Evolutionary conservation across 1,140 invertebrate species (phyloP), one percentile per base, ranked within the genome.

Genomic region (Drosophila watanabei): DNA sequence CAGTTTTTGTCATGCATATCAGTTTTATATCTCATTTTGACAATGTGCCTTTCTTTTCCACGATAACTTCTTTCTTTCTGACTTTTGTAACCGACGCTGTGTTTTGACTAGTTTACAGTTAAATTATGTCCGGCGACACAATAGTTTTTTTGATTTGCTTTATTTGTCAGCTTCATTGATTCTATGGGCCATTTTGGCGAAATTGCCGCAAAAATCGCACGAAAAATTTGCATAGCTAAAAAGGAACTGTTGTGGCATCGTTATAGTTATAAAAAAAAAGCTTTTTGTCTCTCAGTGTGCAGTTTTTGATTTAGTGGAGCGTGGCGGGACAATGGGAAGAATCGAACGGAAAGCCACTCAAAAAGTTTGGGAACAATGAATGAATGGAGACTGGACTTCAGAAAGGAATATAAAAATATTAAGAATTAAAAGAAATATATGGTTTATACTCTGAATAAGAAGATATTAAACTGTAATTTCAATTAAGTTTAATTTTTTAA

Each of bases 1-100:
- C 56, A 59, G 24, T 52, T 65, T 66, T 82, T 82, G 75, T 86
- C 58, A 82, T 86, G 79, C 73, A 79, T 71, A 85, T 49, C 16
- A 24, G 20, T 57, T 51, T 54, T 30, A n/a, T 33, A 51, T 57
- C 28, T 37, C 6, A 11, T 33, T 43, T 43, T 43, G n/a, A 39
- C 35, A 65, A 57, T 16, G 18, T 11, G 9, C 46, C 70, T 73
- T 73, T 73, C 70, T 72, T 70, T 65, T 65, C 8, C 14, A 10
- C 39, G 2, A 28, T 33, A 9, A 7, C 37, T 28, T 65, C 63
- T 63, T 63, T 65, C 58, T 63, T 62, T 45, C 6, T 51, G 30
- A 8, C 35, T 9, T 41, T 73, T 73, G 70, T 73, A 8, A 20
- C 13, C 28, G 8, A 41, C 37, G 14, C 18, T 66, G 39, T 77